Percentiles rank a stretch among this genome's conserved stretches.
Evolutionary conservation across 2,797 vertebrate genomes (phyloP).

Genomic region (Thunnus albacares): DNA sequence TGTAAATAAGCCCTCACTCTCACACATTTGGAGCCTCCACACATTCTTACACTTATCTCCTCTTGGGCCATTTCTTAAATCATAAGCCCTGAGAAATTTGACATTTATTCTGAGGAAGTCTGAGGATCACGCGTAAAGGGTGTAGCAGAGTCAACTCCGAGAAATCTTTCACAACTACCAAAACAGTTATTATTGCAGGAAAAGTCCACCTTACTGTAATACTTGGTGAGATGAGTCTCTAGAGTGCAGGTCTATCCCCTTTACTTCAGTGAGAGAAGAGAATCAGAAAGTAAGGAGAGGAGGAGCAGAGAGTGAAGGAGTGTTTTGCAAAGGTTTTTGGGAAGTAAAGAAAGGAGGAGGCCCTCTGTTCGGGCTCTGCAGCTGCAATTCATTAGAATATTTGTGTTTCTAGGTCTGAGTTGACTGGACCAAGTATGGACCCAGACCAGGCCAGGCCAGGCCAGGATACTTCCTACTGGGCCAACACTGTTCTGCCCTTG

Average conservation of each 20-base stretch:
- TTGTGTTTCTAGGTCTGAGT: slow-evolving; percentile 73
- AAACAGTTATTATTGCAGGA: slow-evolving; percentile 36
- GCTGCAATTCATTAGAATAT: slow-evolving; percentile 76
- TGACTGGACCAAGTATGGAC: slow-evolving; percentile 61
- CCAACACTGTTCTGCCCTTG: slow-evolving; percentile 23
- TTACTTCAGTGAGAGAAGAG: slow-evolving; percentile 31
- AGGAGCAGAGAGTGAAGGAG: slow-evolving; percentile 3
- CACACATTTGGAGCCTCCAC: slow-evolving; percentile 41
- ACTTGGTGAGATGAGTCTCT: slow-evolving; percentile 42
- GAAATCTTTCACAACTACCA: slow-evolving; percentile 46
- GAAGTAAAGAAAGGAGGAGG: slow-evolving; percentile 50
- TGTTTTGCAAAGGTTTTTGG: slow-evolving; percentile 43
- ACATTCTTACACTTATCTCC: slow-evolving; percentile 29
- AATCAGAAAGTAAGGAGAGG: slow-evolving; percentile 11
- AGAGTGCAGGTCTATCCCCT: slow-evolving; percentile 34
- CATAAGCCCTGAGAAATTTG: slow-evolving; percentile 33
- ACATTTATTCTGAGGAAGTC: slow-evolving; percentile 41
- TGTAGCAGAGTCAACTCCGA: slow-evolving; percentile 8
- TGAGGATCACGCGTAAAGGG: slow-evolving; percentile 25
- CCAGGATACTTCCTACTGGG: slow-evolving; percentile 53
- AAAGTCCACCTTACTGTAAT: slow-evolving; percentile 46
- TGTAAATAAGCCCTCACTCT: slow-evolving; percentile 33
- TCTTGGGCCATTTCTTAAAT: slow-evolving; percentile 30
- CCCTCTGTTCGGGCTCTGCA: slow-evolving; percentile 50
- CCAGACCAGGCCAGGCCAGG: slow-evolving; percentile 44